Conservation (phyloP, 2,888 invertebrate species). For the Eulithis prunata region DNA sequence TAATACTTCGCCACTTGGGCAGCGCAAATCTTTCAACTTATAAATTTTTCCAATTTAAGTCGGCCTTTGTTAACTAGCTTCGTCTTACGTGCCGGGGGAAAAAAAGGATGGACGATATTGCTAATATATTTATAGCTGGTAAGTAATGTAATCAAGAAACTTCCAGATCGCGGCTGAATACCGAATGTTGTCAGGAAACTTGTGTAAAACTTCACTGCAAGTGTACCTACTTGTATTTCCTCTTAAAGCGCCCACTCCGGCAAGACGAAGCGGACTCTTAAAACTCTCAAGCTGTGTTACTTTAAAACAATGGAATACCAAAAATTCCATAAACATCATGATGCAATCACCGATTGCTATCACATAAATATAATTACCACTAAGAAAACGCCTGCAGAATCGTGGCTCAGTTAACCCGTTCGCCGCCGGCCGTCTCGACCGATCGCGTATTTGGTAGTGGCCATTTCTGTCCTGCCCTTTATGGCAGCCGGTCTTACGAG, state of each 20-base stretch:
- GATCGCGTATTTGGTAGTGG: constrained; percentile 64
- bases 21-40: constrained; percentile 65
- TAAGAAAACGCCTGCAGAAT: constrained; percentile 52
- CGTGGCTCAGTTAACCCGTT: constrained; percentile 61
- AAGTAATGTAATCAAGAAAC: constrained; percentile 40
- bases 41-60: constrained; percentile 70
- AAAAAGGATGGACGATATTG: constrained; percentile 39
- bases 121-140: constrained; percentile 40
- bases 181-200: constrained; percentile 23
- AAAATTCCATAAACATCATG: constrained; percentile 18
- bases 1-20: constrained; percentile 62
- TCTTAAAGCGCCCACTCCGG: neutral
- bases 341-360: constrained; percentile 34
- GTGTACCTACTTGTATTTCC: constrained; percentile 2
- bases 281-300: neutral
- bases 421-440: constrained; percentile 55
- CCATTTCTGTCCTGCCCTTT: constrained; percentile 59
- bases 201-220: constrained; percentile 17
- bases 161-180: constrained; percentile 31
- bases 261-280: neutral
- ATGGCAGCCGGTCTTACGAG: constrained; percentile 50
- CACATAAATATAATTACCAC: constrained; percentile 51
- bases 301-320: constrained; percentile 21
- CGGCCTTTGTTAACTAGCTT: constrained; percentile 56
- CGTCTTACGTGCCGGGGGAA: constrained; percentile 45